phyloP scores from a whole-genome alignment of 2,797 vertebrate genomes.

The Xenops minutus region DNA sequence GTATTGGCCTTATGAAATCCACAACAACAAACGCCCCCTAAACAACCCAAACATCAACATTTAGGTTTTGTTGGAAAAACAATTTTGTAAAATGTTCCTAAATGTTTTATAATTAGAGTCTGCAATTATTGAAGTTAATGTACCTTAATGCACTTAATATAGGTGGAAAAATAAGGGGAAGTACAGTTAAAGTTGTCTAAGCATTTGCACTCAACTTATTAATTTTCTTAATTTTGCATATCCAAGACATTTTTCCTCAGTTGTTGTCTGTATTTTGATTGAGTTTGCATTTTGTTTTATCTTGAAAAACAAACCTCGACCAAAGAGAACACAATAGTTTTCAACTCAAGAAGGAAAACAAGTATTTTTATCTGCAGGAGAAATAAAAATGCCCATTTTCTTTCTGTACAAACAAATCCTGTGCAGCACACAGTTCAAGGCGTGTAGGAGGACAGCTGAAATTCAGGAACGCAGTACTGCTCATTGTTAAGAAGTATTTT shows the following conservation, averaged over 20 bases:
- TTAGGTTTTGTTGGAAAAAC: not conserved
- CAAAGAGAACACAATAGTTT: not conserved
- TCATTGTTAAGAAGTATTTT: not conserved
- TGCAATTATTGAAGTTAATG: conserved; percentile 23
- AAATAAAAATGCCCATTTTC: not conserved
- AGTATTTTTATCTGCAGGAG: not conserved
- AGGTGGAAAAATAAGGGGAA: not conserved
- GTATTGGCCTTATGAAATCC: not conserved
- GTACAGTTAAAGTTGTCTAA: not conserved
- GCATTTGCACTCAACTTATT: not conserved
- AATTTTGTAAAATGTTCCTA: not conserved
- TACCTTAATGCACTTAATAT: not conserved
- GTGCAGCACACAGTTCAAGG: not conserved
- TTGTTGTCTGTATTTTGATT: not conserved
- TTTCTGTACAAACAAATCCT: conserved; percentile 1
- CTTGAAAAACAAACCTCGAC: not conserved
- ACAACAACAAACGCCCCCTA: accelerated
- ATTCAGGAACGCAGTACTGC: not conserved
- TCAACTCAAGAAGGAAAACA: not conserved
- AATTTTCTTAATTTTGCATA: not conserved
- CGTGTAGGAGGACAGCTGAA: conserved; percentile 39
- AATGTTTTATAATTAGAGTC: not conserved
- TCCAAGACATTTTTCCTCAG: not conserved
- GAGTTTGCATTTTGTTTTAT: not conserved
- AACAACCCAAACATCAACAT: not conserved